phyloP scores from a whole-genome alignment of 2,113 vertebrate species.

The Malurus elegans region DNA sequence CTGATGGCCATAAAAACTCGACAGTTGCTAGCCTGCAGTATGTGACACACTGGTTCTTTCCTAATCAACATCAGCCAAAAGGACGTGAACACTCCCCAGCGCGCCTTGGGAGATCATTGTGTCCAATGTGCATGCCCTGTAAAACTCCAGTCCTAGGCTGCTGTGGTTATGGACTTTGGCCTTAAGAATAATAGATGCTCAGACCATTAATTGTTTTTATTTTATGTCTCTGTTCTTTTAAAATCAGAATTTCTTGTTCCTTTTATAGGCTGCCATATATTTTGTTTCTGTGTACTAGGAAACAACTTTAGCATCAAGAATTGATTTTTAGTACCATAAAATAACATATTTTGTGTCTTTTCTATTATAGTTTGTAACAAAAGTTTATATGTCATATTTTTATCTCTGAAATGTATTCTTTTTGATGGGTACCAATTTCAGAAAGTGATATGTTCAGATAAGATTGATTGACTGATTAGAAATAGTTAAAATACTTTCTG shows the following conservation, averaged over 20 bases:
- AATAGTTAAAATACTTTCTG: constrained; percentile 33
- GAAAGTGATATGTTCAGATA: constrained; percentile 6
- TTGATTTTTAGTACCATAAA: constrained; percentile 60
- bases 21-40: constrained; percentile 63
- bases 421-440: constrained; percentile 40
- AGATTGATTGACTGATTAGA: constrained; percentile 34
- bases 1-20: constrained; percentile 52
- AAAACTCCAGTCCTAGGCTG: constrained; percentile 34
- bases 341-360: constrained; percentile 45
- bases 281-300: constrained; percentile 62
- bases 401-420: constrained; percentile 51
- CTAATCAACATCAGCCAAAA: constrained; percentile 33
- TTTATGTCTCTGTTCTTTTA: constrained; percentile 53
- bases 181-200: constrained; percentile 52
- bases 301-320: constrained; percentile 30
- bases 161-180: constrained; percentile 45
- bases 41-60: constrained; percentile 38
- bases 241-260: constrained; percentile 63
- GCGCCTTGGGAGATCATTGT: constrained; percentile 56
- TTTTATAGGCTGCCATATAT: constrained; percentile 55
- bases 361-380: constrained; percentile 42
- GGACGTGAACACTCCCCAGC: not conserved
- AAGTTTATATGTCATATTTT: constrained; percentile 35
- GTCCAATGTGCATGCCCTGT: constrained; percentile 55
- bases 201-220: constrained; percentile 60